A percentile compares a stretch with the other conserved stretches of the same genome.
phyloP scores from a whole-genome alignment of 2,888 invertebrate species.

The Callosobruchus maculatus region DNA sequence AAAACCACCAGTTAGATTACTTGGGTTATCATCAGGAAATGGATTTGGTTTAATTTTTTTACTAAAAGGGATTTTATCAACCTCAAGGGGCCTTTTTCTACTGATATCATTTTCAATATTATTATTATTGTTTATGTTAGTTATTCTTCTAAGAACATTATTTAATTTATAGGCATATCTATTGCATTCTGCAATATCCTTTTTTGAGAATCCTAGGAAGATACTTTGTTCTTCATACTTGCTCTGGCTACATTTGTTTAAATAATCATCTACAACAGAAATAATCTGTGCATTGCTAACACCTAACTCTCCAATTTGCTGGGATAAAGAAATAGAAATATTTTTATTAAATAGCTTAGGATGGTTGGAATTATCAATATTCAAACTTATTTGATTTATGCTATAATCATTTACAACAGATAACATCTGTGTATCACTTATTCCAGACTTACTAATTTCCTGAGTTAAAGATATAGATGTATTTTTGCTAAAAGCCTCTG shows the following conservation, averaged over 20 bases:
- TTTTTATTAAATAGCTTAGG: neutral
- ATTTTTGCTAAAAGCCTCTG: no score
- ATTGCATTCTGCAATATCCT: neutral
- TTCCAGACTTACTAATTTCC: neutral
- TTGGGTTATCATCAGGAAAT: neutral
- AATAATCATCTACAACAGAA: no score
- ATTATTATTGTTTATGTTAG: neutral
- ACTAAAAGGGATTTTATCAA: neutral
- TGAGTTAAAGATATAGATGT: neutral
- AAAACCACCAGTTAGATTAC: neutral
- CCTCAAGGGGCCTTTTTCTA: neutral
- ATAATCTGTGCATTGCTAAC: no score
- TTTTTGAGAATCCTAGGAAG: neutral
- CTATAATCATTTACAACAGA: neutral
- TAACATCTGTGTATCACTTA: neutral
- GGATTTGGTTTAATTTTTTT: neutral
- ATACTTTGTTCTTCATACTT: neutral
- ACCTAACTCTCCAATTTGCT: no score
- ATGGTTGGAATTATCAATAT: neutral
- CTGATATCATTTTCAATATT: neutral
- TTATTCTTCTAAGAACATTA: neutral
- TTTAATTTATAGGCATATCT: neutral
- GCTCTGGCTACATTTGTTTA: neutral
- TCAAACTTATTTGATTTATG: neutral
- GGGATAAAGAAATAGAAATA: neutral